Conservation (phyloP, 2,113 vertebrate genomes). For the Sylvietta virens region DNA sequence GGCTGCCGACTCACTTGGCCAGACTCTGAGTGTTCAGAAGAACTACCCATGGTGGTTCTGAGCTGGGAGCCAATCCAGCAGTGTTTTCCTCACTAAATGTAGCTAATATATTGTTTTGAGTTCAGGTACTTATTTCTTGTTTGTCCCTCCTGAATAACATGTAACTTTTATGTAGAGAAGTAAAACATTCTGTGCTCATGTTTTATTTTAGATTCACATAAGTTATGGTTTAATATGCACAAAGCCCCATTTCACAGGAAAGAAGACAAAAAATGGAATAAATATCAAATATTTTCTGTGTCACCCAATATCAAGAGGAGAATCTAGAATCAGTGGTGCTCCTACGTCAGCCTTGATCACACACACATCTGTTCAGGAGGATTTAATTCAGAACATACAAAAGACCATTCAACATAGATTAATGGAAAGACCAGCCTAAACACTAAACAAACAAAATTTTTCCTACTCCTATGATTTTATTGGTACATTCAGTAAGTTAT, state of each 20-base stretch:
- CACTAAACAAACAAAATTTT: neutral
- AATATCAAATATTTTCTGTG: neutral
- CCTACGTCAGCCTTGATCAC: neutral
- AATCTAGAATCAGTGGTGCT: neutral
- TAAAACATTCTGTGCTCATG: neutral
- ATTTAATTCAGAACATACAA: neutral
- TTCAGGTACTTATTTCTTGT: neutral
- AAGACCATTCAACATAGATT: neutral
- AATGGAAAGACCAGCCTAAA: conserved; percentile 12
- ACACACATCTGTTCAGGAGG: neutral
- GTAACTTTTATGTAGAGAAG: neutral
- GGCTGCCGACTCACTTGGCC: neutral
- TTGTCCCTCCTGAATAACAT: neutral
- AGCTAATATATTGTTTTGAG: neutral
- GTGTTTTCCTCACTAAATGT: neutral
- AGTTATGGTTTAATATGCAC: neutral
- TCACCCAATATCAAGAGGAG: neutral
- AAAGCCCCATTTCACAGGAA: neutral
- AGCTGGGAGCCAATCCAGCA: neutral
- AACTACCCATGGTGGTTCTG: neutral
- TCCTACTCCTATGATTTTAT: neutral
- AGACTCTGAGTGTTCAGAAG: neutral
- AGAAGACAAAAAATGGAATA: neutral
- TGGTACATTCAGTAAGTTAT: neutral
- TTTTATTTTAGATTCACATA: neutral